These are phyloP conservation scores for Sogatella furcifera DNA, from an alignment of 1,140 invertebrate species.

Conservation along the genomic window DNA sequence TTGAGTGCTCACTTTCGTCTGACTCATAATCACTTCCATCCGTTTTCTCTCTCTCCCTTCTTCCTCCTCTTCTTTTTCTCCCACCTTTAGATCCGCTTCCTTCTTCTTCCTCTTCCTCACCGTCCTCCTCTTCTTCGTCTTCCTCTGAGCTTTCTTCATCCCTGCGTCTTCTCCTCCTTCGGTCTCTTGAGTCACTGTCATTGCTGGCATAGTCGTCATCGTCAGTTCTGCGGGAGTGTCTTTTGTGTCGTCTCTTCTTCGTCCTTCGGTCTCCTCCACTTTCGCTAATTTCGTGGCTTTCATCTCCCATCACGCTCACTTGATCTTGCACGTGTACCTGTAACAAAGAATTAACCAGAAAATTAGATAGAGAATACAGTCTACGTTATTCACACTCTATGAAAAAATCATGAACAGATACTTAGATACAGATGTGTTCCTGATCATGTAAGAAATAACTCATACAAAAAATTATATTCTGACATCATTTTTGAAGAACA, in stretches of 20 bases:
- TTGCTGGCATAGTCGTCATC: slow-evolving; percentile 19
- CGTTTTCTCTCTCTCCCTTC: slow-evolving; percentile 11
- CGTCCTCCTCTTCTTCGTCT: slow-evolving; percentile 4
- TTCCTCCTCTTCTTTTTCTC: neutral
- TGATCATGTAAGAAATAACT: no score
- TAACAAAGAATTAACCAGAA: neutral
- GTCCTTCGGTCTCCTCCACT: slow-evolving; percentile 7
- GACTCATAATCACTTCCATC: slow-evolving; percentile 3
- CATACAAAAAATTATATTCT: no score
- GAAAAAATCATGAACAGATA: no score
- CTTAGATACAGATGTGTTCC: no score
- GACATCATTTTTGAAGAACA: no score
- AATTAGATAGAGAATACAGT: no score
- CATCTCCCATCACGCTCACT: neutral
- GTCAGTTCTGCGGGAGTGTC: neutral
- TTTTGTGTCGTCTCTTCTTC: slow-evolving; percentile 13
- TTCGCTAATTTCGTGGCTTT: slow-evolving; percentile 16
- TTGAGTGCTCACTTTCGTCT: no score
- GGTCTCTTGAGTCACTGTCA: slow-evolving; percentile 2
- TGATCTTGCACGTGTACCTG: slow-evolving; percentile 21
- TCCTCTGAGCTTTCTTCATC: slow-evolving; percentile 21
- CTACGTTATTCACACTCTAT: no score
- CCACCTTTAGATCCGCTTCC: neutral
- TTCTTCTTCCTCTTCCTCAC: neutral
- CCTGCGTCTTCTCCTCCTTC: slow-evolving; percentile 26